These are phyloP conservation scores for Pedionomus torquatus DNA, from an alignment of 2,113 vertebrate species.

Conservation along the genomic window DNA sequence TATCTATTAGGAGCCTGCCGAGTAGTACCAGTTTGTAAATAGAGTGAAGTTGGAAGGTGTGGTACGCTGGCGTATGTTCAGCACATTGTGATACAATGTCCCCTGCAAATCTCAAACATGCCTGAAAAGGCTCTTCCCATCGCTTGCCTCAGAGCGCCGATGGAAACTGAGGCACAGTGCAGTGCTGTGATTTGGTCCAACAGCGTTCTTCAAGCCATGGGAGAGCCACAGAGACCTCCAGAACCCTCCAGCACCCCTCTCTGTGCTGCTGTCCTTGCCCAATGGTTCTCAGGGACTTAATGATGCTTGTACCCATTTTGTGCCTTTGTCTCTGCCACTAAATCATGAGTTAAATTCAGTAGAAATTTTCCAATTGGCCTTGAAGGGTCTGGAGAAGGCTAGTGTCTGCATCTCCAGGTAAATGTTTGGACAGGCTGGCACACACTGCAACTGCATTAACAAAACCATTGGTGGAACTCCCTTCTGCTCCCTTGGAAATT, in stretches of 20 bases:
- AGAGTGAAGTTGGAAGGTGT: neutral
- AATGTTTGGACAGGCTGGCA: neutral
- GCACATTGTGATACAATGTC: neutral
- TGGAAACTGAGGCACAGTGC: neutral
- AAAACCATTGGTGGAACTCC: neutral
- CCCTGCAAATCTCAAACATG: neutral
- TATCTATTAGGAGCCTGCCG: neutral
- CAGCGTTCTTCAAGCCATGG: neutral
- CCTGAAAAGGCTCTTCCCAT: accelerated
- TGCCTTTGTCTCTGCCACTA: neutral
- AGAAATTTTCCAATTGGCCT: neutral
- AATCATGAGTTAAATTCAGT: neutral
- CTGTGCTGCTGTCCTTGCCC: neutral
- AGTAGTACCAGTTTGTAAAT: neutral
- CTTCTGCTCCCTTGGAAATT: neutral
- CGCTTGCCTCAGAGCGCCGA: neutral
- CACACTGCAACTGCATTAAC: neutral
- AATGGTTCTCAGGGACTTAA: neutral
- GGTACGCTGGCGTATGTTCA: neutral
- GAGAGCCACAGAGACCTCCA: neutral
- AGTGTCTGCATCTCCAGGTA: neutral
- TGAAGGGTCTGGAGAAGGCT: neutral
- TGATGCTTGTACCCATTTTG: neutral
- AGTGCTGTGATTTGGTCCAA: neutral
- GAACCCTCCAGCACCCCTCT: neutral